phyloP scores from a whole-genome alignment of 2,113 vertebrate species.

The Anarhynchus alexandrinus region DNA sequence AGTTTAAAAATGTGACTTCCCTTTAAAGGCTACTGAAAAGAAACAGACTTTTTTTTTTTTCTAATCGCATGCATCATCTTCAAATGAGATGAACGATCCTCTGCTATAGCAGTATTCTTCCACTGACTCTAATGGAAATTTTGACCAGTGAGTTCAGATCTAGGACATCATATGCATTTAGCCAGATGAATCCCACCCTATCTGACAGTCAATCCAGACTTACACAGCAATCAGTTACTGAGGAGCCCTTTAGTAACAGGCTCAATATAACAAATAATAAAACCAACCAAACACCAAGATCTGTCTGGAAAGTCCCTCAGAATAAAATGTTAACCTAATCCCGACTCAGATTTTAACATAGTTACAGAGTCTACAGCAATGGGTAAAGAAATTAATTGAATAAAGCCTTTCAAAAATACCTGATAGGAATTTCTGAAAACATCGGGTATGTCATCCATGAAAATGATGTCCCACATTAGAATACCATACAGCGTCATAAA shows the following conservation, averaged over 20 bases:
- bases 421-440: slow-evolving; percentile 91
- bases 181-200: background rate
- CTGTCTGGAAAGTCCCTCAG: background rate
- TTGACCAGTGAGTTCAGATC: background rate
- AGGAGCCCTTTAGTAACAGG: background rate
- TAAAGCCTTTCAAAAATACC: slow-evolving; percentile 68
- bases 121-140: background rate
- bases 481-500: slow-evolving; percentile 88
- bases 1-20: background rate
- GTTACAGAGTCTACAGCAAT: background rate
- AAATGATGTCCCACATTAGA: slow-evolving; percentile 92
- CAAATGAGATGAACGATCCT: background rate
- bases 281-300: background rate
- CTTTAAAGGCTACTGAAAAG: background rate
- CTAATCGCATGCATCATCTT: background rate
- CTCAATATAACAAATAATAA: background rate
- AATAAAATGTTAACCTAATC: background rate
- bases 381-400: background rate
- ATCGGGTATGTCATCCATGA: slow-evolving; percentile 86
- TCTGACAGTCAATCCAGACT: background rate
- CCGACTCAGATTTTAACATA: background rate
- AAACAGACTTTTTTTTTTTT: background rate
- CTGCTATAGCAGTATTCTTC: background rate
- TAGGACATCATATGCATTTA: background rate
- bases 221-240: background rate